Conservation (phyloP, 2,797 vertebrate species). For the Apogon hyalosoma region DNA sequence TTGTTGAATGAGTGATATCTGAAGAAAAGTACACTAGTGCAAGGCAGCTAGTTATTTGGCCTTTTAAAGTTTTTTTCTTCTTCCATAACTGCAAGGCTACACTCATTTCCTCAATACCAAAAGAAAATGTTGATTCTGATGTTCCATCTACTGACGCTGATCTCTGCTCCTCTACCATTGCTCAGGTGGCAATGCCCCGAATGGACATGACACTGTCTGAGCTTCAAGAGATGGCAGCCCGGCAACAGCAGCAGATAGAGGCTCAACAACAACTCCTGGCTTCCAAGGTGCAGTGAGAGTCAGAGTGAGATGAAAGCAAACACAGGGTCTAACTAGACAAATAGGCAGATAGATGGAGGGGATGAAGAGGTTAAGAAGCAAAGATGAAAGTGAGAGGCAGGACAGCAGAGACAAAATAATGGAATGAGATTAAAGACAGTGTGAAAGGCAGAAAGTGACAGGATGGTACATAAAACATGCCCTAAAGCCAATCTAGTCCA, state of each 20-base stretch:
- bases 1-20: too few relatives aligned
- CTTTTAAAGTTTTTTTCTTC: too few relatives aligned
- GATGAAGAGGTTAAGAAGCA: slow-evolving; percentile 28
- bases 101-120: too few relatives aligned
- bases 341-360: slow-evolving; percentile 15
- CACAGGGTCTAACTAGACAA: slow-evolving; percentile 4
- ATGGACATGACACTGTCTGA: slow-evolving; percentile 97
- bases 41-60: too few relatives aligned
- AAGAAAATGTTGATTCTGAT: too few relatives aligned
- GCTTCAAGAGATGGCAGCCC: slow-evolving; percentile 96
- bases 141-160: neutral
- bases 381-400: slow-evolving; percentile 56
- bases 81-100: too few relatives aligned
- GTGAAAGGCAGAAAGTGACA: slow-evolving; percentile 2
- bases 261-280: slow-evolving; percentile 94
- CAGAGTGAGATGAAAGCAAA: slow-evolving; percentile 41
- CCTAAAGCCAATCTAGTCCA: neutral
- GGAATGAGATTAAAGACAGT: slow-evolving; percentile 38
- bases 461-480: neutral
- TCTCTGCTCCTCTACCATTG: neutral
- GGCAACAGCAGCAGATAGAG: slow-evolving; percentile 98
- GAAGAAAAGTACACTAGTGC: too few relatives aligned
- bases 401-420: slow-evolving; percentile 1
- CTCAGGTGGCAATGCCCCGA: slow-evolving; percentile 88
- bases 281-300: slow-evolving; percentile 88